Evolutionary conservation across 92 coral and sea anemone genomes (phyloP).

Genomic region (Porites evermanni): DNA sequence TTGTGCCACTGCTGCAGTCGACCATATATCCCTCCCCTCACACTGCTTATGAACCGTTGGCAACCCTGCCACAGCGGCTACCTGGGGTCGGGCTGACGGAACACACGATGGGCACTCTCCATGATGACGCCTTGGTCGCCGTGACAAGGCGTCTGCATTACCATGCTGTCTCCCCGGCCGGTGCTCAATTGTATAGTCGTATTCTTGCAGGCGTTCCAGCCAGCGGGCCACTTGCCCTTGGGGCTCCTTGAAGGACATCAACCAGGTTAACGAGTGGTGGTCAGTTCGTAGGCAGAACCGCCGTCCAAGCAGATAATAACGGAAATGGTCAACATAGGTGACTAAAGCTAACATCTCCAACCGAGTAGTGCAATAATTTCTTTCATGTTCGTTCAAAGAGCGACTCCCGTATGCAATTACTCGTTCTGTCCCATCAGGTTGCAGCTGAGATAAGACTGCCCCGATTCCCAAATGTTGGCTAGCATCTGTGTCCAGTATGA

Average conservation of each 20-base stretch:
- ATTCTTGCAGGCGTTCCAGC: constrained; percentile 67
- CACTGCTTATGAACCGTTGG: no score
- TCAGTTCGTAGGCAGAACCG: constrained; percentile 46
- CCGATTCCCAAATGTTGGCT: constrained; percentile 58
- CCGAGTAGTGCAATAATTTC: constrained; percentile 66
- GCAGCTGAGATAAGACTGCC: constrained; percentile 57
- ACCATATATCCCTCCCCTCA: neutral
- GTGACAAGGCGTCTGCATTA: constrained; percentile 69
- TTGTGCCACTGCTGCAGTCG: constrained; percentile 21
- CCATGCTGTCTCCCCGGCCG: constrained; percentile 60
- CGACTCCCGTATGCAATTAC: constrained; percentile 66
- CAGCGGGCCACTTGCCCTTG: constrained; percentile 66
- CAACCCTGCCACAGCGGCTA: constrained; percentile 2
- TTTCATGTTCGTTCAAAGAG: constrained; percentile 62
- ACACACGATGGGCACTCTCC: constrained; percentile 68
- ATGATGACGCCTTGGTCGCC: constrained; percentile 54
- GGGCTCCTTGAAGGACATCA: constrained; percentile 61
- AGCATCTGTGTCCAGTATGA: constrained; percentile 64
- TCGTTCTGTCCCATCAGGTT: constrained; percentile 59
- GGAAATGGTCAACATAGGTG: constrained; percentile 53
- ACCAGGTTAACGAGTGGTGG: constrained; percentile 52
- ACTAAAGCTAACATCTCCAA: constrained; percentile 62
- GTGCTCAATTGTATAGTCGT: constrained; percentile 60
- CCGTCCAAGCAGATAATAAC: constrained; percentile 50
- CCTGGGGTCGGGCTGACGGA: neutral